Percentiles rank a stretch among this genome's conserved stretches.
phyloP scores from a whole-genome alignment of 2,888 invertebrate genomes.

The Drosophila anomalipes region DNA sequence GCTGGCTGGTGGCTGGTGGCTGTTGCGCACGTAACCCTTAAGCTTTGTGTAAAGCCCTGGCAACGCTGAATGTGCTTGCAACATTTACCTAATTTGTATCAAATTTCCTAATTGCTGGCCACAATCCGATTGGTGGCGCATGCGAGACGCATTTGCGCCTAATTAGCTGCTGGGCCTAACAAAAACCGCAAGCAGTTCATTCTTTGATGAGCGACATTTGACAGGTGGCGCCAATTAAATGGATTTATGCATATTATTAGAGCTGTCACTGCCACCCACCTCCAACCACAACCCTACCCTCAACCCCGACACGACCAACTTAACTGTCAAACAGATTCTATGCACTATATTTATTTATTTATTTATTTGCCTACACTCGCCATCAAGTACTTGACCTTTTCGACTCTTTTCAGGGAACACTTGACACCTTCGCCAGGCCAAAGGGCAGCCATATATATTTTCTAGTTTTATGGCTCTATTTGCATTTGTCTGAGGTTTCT shows the following conservation, averaged over 20 bases:
- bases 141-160: constrained; percentile 56
- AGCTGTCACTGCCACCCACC: constrained; percentile 2
- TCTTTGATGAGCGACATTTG: constrained; percentile 59
- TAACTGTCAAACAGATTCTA: constrained; percentile 3
- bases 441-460: constrained; percentile 39
- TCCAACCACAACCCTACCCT: background rate
- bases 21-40: constrained; percentile 45
- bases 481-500: constrained; percentile 49
- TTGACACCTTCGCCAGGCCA: constrained; percentile 53
- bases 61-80: constrained; percentile 27
- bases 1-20: constrained; percentile 5
- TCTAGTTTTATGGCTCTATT: constrained; percentile 60
- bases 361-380: constrained; percentile 20
- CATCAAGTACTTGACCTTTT: constrained; percentile 56
- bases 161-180: constrained; percentile 58
- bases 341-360: constrained; percentile 24
- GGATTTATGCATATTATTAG: constrained; percentile 54
- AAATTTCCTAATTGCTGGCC: constrained; percentile 51
- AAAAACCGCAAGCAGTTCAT: constrained; percentile 56
- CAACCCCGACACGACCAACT: background rate
- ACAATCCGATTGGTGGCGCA: constrained; percentile 65
- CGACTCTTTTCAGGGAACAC: constrained; percentile 57
- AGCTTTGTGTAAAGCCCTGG: constrained; percentile 36
- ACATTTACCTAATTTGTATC: constrained; percentile 70
- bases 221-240: constrained; percentile 60